Evolutionary conservation across 2,888 invertebrate species (phyloP).

Genomic region (Zaprionus obscuricornis): DNA sequence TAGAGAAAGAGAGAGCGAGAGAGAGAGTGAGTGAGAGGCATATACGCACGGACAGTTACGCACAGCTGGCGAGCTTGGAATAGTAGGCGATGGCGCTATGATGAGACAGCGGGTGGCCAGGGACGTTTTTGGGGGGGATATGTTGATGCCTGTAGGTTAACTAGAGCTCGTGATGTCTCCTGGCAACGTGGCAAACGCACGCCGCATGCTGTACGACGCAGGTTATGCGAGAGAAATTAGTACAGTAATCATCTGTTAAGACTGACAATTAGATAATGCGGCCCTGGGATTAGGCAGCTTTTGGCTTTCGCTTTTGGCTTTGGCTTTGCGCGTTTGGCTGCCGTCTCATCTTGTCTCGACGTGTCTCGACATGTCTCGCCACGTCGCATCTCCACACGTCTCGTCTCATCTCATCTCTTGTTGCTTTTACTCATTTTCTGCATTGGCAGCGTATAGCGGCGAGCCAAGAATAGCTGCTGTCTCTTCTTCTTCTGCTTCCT

Average conservation of each 20-base stretch:
- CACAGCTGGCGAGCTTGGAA: too few species aligned
- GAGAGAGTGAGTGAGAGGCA: too few species aligned
- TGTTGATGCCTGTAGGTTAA: too few species aligned
- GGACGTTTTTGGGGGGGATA: too few species aligned
- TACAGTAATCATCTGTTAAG: constrained; percentile 74
- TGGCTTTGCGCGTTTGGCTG: constrained; percentile 1
- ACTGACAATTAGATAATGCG: constrained; percentile 75
- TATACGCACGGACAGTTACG: not conserved
- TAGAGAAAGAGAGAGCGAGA: too few species aligned
- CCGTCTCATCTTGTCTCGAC: constrained; percentile 29
- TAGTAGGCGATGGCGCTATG: too few species aligned
- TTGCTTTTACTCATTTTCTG: constrained; percentile 16
- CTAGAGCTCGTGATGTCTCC: constrained; percentile 13
- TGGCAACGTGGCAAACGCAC: constrained; percentile 15
- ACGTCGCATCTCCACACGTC: constrained; percentile 35
- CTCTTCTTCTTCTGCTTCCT: not conserved
- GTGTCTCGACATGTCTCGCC: constrained; percentile 32
- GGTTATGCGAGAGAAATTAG: constrained; percentile 65
- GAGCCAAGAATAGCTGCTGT: too few species aligned
- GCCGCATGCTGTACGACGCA: too few species aligned
- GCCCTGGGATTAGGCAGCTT: constrained; percentile 58
- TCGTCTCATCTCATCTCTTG: not conserved
- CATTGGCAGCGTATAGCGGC: too few species aligned
- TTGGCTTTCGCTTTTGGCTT: constrained; percentile 32
- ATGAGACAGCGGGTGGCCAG: too few species aligned